These are phyloP conservation scores for Pachypeltis micranthus DNA, from an alignment of 1,140 invertebrate species.

Conservation along the genomic window DNA sequence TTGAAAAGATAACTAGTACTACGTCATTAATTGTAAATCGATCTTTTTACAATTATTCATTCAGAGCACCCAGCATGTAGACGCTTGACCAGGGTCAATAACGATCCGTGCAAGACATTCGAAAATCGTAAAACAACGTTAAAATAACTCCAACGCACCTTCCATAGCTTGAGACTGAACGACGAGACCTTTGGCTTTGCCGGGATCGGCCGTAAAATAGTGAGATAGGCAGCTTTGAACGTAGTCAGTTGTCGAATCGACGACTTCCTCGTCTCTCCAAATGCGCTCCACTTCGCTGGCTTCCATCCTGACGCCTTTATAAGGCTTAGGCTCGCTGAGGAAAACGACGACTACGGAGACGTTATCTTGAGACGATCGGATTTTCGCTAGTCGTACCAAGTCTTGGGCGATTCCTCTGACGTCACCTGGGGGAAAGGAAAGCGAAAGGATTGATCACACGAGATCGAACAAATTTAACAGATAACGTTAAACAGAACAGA, in stretches of 20 bases:
- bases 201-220: constrained; percentile 17
- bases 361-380: constrained; percentile 67
- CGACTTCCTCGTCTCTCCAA: constrained; percentile 27
- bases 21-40: no score
- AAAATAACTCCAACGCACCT: no score
- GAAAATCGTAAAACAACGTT: no score
- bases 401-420: constrained; percentile 49
- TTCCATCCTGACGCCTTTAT: neutral
- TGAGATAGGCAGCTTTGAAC: constrained; percentile 37
- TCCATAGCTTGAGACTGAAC: neutral
- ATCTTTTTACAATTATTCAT: no score
- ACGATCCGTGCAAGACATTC: no score
- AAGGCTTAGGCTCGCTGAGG: constrained; percentile 35
- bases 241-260: no score
- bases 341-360: constrained; percentile 80
- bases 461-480: no score
- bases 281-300: constrained; percentile 16
- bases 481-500: no score
- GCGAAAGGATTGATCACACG: no score
- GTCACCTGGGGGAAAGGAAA: constrained; percentile 42
- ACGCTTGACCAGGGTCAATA: no score
- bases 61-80: no score
- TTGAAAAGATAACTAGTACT: no score
- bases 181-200: neutral
- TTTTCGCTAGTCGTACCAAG: constrained; percentile 60